A percentile compares a stretch with the other conserved stretches of the same genome.
phyloP scores from a whole-genome alignment of 2,113 vertebrate genomes.

The Halcyon senegalensis region DNA sequence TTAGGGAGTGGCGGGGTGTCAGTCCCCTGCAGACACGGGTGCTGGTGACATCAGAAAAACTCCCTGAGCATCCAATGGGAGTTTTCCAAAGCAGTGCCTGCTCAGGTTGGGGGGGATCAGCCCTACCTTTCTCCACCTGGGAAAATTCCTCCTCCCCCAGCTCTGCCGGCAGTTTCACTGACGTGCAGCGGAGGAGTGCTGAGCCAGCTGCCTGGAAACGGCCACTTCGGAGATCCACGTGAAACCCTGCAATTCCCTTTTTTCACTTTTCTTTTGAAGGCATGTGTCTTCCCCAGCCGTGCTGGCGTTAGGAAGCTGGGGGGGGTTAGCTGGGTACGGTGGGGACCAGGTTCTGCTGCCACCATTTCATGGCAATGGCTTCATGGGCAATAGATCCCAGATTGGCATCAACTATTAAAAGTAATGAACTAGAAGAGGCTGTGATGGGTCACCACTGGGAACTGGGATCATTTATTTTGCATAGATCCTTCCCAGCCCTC shows the following conservation, averaged over 20 bases:
- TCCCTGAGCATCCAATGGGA: rapidly evolving
- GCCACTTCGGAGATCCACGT: rapidly evolving
- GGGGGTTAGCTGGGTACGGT: neutral
- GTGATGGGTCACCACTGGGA: neutral
- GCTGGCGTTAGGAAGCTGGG: neutral
- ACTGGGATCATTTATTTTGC: neutral
- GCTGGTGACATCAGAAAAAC: neutral
- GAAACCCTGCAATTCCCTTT: neutral
- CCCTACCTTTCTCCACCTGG: neutral
- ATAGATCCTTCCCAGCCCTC: rapidly evolving
- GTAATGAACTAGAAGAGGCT: rapidly evolving
- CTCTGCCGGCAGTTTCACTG: neutral
- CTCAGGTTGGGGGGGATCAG: neutral
- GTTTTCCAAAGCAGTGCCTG: rapidly evolving
- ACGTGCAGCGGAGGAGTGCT: neutral
- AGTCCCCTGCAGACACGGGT: neutral
- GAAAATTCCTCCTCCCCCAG: neutral
- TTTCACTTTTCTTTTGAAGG: neutral
- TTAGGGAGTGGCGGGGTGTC: neutral
- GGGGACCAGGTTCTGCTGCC: neutral
- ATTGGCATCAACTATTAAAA: rapidly evolving
- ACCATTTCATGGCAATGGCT: rapidly evolving
- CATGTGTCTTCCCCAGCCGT: neutral
- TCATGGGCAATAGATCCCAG: rapidly evolving
- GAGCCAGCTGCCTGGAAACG: neutral